phyloP scores from a whole-genome alignment of 2,888 invertebrate genomes.

The Beris chalybata region DNA sequence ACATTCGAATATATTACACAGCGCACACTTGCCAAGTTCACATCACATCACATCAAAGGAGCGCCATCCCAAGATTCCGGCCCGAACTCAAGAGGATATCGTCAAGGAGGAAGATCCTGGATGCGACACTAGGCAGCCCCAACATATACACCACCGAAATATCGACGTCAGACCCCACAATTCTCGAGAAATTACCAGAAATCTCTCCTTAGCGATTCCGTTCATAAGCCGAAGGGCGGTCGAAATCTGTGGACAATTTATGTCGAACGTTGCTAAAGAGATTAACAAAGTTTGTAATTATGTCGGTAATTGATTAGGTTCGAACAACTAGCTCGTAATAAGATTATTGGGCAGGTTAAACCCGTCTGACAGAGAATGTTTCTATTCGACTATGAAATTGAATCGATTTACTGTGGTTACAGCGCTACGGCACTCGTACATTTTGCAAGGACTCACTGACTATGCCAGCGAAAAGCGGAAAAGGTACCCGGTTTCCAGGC shows the following conservation, averaged over 20 bases:
- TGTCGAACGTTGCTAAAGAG: constrained; percentile 48
- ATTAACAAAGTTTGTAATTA: constrained; percentile 57
- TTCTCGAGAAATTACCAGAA: too few species aligned
- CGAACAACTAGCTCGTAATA: constrained; percentile 58
- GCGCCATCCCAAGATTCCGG: too few species aligned
- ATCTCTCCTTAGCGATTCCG: not conserved
- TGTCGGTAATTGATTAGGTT: constrained; percentile 58
- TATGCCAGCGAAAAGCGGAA: constrained; percentile 6
- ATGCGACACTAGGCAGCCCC: too few species aligned
- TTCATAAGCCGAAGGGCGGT: constrained; percentile 1
- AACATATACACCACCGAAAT: too few species aligned
- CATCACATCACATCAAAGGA: too few species aligned
- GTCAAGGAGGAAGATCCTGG: too few species aligned
- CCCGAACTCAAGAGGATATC: too few species aligned
- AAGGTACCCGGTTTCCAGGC: not conserved
- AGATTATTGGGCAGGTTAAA: constrained; percentile 51
- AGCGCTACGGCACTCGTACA: constrained; percentile 28
- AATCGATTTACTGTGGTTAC: constrained; percentile 46
- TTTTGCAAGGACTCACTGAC: constrained; percentile 15
- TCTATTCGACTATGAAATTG: constrained; percentile 50
- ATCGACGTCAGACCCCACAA: too few species aligned
- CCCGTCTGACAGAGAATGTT: constrained; percentile 38
- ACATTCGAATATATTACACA: too few species aligned
- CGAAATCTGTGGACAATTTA: constrained; percentile 37
- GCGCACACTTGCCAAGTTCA: too few species aligned